Percentiles rank a stretch among this genome's conserved stretches.
phyloP scores from a whole-genome alignment of 2,797 vertebrate genomes.

The Rallus crepitans region DNA sequence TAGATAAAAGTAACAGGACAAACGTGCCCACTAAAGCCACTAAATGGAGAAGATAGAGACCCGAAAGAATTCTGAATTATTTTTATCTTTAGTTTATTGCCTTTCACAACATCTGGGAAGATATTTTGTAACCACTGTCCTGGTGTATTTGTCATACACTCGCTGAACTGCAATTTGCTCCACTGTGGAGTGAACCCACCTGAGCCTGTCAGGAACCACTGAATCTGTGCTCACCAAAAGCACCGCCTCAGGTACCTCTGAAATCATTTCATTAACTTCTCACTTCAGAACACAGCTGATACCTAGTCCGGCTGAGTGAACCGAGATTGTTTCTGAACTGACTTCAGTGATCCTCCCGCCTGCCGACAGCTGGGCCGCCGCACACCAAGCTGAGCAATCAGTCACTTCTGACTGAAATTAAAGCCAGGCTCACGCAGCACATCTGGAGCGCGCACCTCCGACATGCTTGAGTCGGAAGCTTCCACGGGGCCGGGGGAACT shows the following conservation, averaged over 20 bases:
- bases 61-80: not conserved
- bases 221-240: not conserved
- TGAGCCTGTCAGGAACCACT: not conserved
- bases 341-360: not conserved
- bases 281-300: not conserved
- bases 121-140: not conserved
- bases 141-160: not conserved
- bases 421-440: not conserved
- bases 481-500: not conserved
- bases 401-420: not conserved
- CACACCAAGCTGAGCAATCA: not conserved
- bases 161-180: not conserved
- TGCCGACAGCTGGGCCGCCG: not conserved
- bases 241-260: not conserved
- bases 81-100: not conserved
- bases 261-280: not conserved
- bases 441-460: not conserved
- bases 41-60: not conserved
- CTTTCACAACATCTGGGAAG: not conserved
- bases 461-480: not conserved
- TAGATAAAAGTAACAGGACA: accelerated
- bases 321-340: not conserved
- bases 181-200: not conserved
- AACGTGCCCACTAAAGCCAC: not conserved
- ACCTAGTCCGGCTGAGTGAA: not conserved